Conservation (phyloP, 2,888 invertebrate species). For the Trachelus stipa region DNA sequence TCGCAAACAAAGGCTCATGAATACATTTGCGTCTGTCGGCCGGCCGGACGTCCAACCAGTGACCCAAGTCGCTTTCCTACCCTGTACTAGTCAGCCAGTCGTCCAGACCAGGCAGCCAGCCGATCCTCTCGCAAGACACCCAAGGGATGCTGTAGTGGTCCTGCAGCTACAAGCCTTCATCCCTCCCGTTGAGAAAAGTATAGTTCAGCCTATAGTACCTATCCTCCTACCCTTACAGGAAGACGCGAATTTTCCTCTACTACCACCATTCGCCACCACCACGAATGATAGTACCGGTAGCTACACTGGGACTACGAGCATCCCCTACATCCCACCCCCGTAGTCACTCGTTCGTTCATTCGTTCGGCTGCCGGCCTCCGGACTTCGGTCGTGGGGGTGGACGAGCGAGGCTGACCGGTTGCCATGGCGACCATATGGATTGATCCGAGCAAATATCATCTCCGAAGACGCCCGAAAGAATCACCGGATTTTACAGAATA, state of each 20-base stretch:
- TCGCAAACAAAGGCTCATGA: slow-evolving; percentile 45
- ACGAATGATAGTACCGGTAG: slow-evolving; percentile 4
- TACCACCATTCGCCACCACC: background rate
- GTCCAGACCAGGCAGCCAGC: background rate
- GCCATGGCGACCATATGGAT: slow-evolving; percentile 66
- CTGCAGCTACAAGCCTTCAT: slow-evolving; percentile 1
- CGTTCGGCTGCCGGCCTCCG: slow-evolving; percentile 44
- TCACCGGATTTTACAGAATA: slow-evolving; percentile 61
- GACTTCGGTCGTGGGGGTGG: slow-evolving; percentile 55
- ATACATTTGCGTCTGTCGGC: slow-evolving; percentile 40
- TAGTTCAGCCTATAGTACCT: slow-evolving; percentile 9
- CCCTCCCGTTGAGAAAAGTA: background rate
- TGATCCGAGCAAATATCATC: slow-evolving; percentile 67
- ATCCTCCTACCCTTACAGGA: background rate
- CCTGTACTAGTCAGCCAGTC: background rate
- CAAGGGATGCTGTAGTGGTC: background rate
- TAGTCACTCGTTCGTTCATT: slow-evolving; percentile 33
- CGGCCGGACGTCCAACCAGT: slow-evolving; percentile 7
- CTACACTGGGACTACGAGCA: background rate
- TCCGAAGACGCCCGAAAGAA: slow-evolving; percentile 65
- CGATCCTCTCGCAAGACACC: slow-evolving; percentile 8
- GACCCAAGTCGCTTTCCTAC: background rate
- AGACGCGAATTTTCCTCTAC: background rate
- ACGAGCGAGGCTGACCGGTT: slow-evolving; percentile 59
- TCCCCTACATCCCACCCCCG: slow-evolving; percentile 4